A percentile compares a stretch with the other conserved stretches of the same genome.
These are phyloP conservation scores for Hofmannophila pseudospretella DNA, from an alignment of 2,888 invertebrate species.

Conservation along the genomic window DNA sequence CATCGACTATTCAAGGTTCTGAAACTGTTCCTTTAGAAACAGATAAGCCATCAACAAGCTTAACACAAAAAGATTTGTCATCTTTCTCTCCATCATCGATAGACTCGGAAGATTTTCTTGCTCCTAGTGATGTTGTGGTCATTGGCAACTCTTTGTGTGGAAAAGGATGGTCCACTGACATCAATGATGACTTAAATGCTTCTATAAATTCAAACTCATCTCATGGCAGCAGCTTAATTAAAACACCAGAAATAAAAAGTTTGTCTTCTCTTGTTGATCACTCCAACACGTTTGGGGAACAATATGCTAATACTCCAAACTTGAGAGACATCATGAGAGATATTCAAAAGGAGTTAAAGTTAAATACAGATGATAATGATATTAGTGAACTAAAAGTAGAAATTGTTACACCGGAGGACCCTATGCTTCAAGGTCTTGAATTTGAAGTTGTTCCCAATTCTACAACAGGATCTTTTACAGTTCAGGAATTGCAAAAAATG, in stretches of 20 bases:
- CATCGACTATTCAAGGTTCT: conserved; percentile 5
- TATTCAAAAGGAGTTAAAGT: conserved; percentile 60
- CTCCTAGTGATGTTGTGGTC: conserved; percentile 44
- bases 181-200: conserved; percentile 71
- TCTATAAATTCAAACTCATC: conserved; percentile 73
- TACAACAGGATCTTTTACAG: conserved; percentile 72
- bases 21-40: conserved; percentile 29
- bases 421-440: conserved; percentile 66
- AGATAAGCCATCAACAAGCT: conserved; percentile 50
- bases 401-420: conserved; percentile 53
- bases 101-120: conserved; percentile 52
- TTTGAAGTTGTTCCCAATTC: conserved; percentile 78
- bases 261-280: conserved; percentile 63
- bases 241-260: conserved; percentile 71
- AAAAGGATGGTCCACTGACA: conserved; percentile 82
- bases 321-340: conserved; percentile 80
- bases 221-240: conserved; percentile 68
- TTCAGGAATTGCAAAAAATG: conserved; percentile 77
- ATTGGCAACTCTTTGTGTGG: conserved; percentile 82
- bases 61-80: conserved; percentile 30
- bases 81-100: conserved; percentile 48
- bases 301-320: conserved; percentile 58
- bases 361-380: conserved; percentile 50
- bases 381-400: conserved; percentile 43
- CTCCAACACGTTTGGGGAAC: conserved; percentile 49